Base-by-base conservation (phyloP, 2,888 invertebrate species). In the Cheilosia impressa region DNA sequence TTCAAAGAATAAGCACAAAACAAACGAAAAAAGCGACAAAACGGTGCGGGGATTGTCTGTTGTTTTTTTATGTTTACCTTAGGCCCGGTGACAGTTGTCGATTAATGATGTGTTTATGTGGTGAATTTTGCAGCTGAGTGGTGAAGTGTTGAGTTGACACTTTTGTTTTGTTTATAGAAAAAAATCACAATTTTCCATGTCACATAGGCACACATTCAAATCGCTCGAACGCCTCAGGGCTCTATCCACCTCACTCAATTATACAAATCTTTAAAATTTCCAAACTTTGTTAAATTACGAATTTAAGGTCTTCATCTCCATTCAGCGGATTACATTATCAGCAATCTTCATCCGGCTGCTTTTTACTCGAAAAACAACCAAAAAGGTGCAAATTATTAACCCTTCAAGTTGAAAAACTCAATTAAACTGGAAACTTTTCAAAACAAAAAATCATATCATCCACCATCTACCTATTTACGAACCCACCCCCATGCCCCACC, bases 341-440 rank as follows among this genome's bases (percentile, higher is more conserved):
- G 53, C 55, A 78, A 68, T 63, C 38, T 60, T 52, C 71, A 22
- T 34, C 38, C 0, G n/a, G 47, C n/a, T 2, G 19, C 1, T 9
- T 9, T 41, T 15, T 10, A 15, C 41, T n/a, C 58, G 43, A 52
- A 65, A 66, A 80, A 53, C 65, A 69, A 75, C 58, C 58, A 79
- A 80, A 84, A 75, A 80, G 79, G 80, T 84, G 84, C 80, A 75
- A 84, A 80, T 80, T 80, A 82, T 79, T 75, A 79, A 82, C 81
- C 77, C 77, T 73, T 76, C 89, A 89, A 89, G 90, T 89, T 90
- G 89, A 89, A 90, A 90, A 90, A 90, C 90, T 90, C 90, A 90
- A 90, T 90, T 90, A 90, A 90, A 90, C 88, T 90, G 90, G 89
- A 90, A 90, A 90, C 89, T 90, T 90, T 90, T 90, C 88, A 88